Base-by-base conservation (phyloP, 2,113 vertebrate genomes). In the Oncorhynchus kisutch region DNA sequence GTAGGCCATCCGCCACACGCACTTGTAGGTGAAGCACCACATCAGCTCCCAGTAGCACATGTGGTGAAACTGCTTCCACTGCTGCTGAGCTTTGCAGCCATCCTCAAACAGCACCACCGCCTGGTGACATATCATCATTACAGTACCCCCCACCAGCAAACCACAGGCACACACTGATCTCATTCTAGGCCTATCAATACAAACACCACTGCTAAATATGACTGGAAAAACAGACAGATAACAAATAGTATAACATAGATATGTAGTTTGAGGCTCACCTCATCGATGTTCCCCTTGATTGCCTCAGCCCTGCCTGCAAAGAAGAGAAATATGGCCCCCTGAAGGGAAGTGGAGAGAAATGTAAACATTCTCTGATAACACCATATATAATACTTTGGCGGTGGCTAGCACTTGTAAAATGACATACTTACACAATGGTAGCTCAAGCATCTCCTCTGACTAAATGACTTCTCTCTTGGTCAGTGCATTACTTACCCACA, bases 31-130 rank as follows among this genome's bases (percentile, higher is more conserved):
- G 86, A 93, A 94, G 81, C 94, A 95, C 94, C 94, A 95, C 94
- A 95, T 94, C 79, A 95, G 86, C 92, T 95, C 94, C 94, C 94
- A 95, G 91, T 94, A 95, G 89, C 94, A 95, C 94, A 95, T 95
- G 89, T 95, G 94, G 83, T 95, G 94, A 83, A 95, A 95, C 90
- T 95, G 93, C 85, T 95, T 94, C 94, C 94, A 95, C 0, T 81
- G 84, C 84, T 95, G 94, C 87, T 95, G 94, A 4, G 94, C 94
- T 65, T 92, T 92, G 78, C 94, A 95, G 69, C 94, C 94, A 0
- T 93, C 91, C 73, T 95, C 93, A 77, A 95, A 95, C n/a, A 94
- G 90, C 0, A 76, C 82, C 82, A 95, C 90, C 0, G 94, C 94
- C 94, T 95, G 87, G 67, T 12, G 34, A 68, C 7, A 34, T 25